Base-by-base conservation (phyloP, 2,113 vertebrate species). In the Vidua macroura region DNA sequence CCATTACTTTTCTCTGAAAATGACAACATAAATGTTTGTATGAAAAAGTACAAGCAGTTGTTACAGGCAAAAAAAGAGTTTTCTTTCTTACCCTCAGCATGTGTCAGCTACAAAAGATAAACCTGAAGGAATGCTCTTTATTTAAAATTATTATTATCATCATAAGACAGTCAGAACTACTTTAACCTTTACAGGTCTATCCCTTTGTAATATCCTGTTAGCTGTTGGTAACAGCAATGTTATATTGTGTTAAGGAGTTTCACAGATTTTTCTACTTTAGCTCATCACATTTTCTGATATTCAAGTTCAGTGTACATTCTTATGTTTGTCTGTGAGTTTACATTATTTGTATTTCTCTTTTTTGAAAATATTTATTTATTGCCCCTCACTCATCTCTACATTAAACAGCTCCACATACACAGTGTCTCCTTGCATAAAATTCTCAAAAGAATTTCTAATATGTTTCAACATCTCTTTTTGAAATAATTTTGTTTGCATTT, bases 21-120 rank as follows among this genome's bases (percentile, higher is more conserved):
- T 53, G 33, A 74, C 30, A 90, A 87, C 25, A 28, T 53, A 90
- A 73, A 27, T 69, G 41, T 52, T 17, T 74, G 37, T 33, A 74
- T 82, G 84, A 88, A 76, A 39, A 90, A 35, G 62, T 62, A 62
- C 6, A n/a, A 92, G 49, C 44, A 85, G 76, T 59, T 90, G 37
- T 95, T 90, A 82, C 41, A 92, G n/a, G 33, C 13, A 78, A 68
- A 91, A 92, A 74, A 66, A 37, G 1, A 66, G 15, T 28, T 68
- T 60, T 76, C 31, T 64, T 92, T 95, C n/a, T 90, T 83, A 83
- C 10, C 11, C 18, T 33, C 63, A 86, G 49, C 83, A 86, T 63
- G 51, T 80, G 46, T 41, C 76, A 88, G 13, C 59, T 86, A 63
- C 63, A 91, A 92, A 90, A 83, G 49, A 79, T 80, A 94, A 92